phyloP scores from a whole-genome alignment of 2,113 vertebrate genomes.

The Calidris pygmaea region DNA sequence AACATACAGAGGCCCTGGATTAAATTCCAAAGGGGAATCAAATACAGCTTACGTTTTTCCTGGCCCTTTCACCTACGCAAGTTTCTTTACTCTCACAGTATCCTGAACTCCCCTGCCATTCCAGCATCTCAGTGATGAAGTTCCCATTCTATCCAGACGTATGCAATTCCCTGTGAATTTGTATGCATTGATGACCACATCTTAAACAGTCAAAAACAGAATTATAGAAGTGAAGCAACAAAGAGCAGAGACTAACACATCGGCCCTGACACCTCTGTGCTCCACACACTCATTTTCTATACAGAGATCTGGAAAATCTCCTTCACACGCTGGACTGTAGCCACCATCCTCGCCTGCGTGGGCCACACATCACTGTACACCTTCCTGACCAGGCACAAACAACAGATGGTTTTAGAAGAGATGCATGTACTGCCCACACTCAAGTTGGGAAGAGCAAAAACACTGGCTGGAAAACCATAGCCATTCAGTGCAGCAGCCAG shows the following conservation, averaged over 20 bases:
- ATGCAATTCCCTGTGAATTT: not conserved
- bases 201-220: not conserved
- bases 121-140: not conserved
- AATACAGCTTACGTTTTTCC: not conserved
- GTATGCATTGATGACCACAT: not conserved
- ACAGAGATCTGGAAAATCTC: not conserved
- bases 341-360: not conserved
- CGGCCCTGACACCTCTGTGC: not conserved
- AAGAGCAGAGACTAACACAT: not conserved
- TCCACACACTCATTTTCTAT: not conserved
- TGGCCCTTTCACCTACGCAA: not conserved
- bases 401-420: not conserved
- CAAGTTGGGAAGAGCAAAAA: not conserved
- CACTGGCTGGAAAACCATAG: not conserved
- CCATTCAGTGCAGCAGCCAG: not conserved
- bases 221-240: not conserved
- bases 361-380: not conserved
- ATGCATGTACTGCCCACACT: not conserved
- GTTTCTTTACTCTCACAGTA: not conserved
- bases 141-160: not conserved
- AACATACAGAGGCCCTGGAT: not conserved
- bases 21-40: not conserved
- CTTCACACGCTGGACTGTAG: not conserved
- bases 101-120: not conserved
- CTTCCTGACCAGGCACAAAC: conserved; percentile 1